These are phyloP conservation scores for Penaeus vannamei DNA, from an alignment of 1,140 invertebrate genomes.

Conservation along the genomic window DNA sequence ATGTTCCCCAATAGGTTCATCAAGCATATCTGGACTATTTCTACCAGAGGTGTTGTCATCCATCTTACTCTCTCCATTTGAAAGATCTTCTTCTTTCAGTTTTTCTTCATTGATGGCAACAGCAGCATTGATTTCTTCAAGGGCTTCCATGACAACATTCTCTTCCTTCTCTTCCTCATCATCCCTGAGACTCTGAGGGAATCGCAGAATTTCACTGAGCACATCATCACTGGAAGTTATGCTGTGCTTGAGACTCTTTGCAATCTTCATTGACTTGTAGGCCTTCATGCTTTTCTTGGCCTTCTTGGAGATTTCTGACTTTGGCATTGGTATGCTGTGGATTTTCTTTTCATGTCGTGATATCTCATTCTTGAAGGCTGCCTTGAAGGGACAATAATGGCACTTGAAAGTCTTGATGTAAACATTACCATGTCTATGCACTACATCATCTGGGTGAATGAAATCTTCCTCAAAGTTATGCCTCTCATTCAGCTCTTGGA, in stretches of 20 bases:
- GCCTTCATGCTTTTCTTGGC: constrained; percentile 55
- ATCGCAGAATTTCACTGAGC: constrained; percentile 44
- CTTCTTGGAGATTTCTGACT: constrained; percentile 47
- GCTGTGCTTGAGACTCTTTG: neutral
- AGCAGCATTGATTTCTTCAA: neutral
- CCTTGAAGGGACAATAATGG: constrained; percentile 75
- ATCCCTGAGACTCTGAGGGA: constrained; percentile 19
- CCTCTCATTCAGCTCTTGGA: constrained; percentile 68
- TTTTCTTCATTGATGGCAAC: neutral
- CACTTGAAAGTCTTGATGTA: constrained; percentile 73
- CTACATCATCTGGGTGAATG: constrained; percentile 74
- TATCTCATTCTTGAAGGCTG: constrained; percentile 76
- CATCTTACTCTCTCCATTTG: too few species aligned
- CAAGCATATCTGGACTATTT: constrained; percentile 31
- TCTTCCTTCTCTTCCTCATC: neutral
- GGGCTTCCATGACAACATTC: neutral
- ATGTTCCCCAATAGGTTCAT: constrained; percentile 52
- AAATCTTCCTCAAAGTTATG: constrained; percentile 72
- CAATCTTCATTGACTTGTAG: constrained; percentile 32
- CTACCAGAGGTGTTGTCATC: neutral
- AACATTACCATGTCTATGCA: constrained; percentile 72
- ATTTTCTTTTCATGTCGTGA: constrained; percentile 74
- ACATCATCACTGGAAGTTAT: constrained; percentile 47
- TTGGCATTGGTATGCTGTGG: constrained; percentile 69
- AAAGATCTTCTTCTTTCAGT: too few species aligned